Base-by-base conservation (phyloP, 2,888 invertebrate genomes). In the Vandiemenella viatica region DNA sequence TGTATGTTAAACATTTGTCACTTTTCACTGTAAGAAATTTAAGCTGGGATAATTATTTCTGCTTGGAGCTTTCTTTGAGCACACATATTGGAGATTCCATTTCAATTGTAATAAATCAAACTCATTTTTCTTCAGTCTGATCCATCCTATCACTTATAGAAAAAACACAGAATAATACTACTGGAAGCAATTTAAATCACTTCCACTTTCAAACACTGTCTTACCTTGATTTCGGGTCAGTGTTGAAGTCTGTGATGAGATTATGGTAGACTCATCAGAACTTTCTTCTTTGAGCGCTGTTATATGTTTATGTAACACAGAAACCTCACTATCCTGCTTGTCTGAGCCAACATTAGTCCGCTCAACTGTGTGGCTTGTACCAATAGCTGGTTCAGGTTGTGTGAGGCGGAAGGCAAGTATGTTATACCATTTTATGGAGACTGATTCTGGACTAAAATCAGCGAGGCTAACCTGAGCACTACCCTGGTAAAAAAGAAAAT, bases 171-270 rank as follows among this genome's bases (percentile, higher is more conserved):
- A n/a, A n/a, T n/a, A n/a, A n/a, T n/a, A n/a, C n/a, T n/a, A n/a
- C n/a, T n/a, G n/a, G n/a, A n/a, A n/a, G n/a, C n/a, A n/a, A n/a
- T n/a, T n/a, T n/a, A n/a, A n/a, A n/a, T n/a, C n/a, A n/a, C n/a
- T n/a, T n/a, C n/a, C n/a, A n/a, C n/a, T n/a, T n/a, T n/a, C n/a
- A n/a, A n/a, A n/a, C n/a, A n/a, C n/a, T n/a, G n/a, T n/a, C 21
- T 48, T 58, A 65, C 77, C 79, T 73, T 84, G 84, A 68, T 90
- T 93, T 60, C 95, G 77, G 16, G 95, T 95, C 20, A 95, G 72
- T 0, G 95, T 96, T 1, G 93, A 95, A 1, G 95, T 92, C 66
- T 95, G 93, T 10, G 93, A 95, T 3, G 93, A 90, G 58, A 95
- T 93, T 55, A 95, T 89, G 0, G 95, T 95, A 17, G 91, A 91